Evolutionary conservation across 1,140 invertebrate species (phyloP), one percentile per base, ranked within the genome.

Genomic region (Caenorhabditis brenneri): DNA sequence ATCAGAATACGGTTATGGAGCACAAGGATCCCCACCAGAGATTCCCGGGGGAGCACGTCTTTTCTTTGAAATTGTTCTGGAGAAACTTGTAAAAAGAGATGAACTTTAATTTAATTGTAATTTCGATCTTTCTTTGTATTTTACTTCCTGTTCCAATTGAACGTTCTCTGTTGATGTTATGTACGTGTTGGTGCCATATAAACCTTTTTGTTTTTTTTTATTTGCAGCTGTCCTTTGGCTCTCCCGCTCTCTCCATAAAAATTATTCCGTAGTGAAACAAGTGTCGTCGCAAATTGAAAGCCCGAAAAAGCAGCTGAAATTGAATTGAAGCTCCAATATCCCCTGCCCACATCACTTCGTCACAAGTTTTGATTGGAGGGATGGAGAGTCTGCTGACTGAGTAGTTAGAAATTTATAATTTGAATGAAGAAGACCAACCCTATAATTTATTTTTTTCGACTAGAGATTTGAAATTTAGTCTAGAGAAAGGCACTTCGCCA

Each of bases 21-120:
- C 88, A 42, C 85, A 88, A 16, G 86, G 81, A 31, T 65, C 86
- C 9, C 78, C 81, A 16, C 88, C 84, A 48, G 82, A 85, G 27
- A 89, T 90, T 83, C 88, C 88, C 22, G 88, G 88, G 6, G 87
- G 89, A 39, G 81, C 90, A 33, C 84, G 81, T 16, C 90, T 90
- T 49, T 86, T 89, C 84, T 90, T 90, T 60, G 89, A 90, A 83
- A 90, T 90, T 82, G 87, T 89, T 51, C 85, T 90, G 12, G 84
- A 86, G 48, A 90, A 90, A 81, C 82, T 90, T n/a, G 87, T 91
- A 65, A 91, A 90, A 69, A 87, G 86, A 60, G 88, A 88, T 78
- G 88, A 88, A 81, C 85, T 88, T n/a, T 88, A 81, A 88, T 24
- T 65, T 36, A 27, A 36, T 36, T 27, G 6, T n/a, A 24, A 69